Conservation (phyloP, 1,140 invertebrate species). For the Bombus breviceps region DNA sequence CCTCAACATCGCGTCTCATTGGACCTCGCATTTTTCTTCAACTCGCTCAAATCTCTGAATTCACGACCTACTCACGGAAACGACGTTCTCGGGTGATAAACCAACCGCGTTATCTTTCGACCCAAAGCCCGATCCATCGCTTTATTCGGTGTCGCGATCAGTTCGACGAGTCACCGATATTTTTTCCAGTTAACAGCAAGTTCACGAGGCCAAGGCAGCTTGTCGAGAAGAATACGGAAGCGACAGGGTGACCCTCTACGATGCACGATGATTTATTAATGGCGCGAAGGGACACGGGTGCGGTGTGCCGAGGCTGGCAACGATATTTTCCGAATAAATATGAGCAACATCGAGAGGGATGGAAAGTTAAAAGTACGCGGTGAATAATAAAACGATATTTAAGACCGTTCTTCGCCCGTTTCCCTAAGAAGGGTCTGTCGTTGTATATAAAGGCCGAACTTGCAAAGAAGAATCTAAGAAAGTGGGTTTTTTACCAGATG, state of each 20-base stretch:
- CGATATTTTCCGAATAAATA: slow-evolving; percentile 34
- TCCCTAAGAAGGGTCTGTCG: background rate
- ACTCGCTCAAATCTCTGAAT: background rate
- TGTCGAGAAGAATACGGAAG: background rate
- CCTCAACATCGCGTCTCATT: background rate
- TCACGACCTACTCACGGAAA: background rate
- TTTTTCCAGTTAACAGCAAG: background rate
- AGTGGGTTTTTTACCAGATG: background rate
- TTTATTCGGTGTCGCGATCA: slow-evolving; percentile 1
- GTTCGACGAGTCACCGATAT: background rate
- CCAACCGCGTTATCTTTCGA: background rate
- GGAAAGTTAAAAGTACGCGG: background rate
- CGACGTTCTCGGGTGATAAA: background rate
- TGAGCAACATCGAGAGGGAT: background rate
- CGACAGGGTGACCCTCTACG: background rate
- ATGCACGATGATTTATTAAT: slow-evolving; percentile 36
- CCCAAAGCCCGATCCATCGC: background rate
- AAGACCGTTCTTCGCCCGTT: background rate
- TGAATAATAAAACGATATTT: slow-evolving; percentile 27
- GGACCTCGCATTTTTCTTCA: background rate
- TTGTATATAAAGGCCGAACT: too few species aligned
- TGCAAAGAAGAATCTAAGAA: background rate
- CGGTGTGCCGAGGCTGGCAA: background rate
- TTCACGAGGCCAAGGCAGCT: background rate
- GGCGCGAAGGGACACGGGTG: background rate